These are phyloP conservation scores for Oreonectes daqikongensis DNA, from an alignment of 2,797 vertebrate species.

Conservation along the genomic window DNA sequence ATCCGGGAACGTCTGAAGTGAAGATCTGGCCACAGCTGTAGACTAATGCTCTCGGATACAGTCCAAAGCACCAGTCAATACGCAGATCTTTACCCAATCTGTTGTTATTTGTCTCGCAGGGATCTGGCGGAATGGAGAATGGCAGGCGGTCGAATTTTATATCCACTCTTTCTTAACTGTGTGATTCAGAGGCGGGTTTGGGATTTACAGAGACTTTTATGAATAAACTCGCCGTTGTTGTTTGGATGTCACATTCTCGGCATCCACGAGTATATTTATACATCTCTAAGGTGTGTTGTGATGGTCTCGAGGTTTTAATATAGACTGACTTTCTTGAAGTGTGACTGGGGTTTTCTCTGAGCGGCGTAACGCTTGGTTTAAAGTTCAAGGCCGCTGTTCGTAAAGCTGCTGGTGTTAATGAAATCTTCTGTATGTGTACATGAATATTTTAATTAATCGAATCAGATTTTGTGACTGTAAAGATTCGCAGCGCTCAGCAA, in stretches of 20 bases:
- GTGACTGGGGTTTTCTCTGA: not conserved
- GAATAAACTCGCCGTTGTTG: not conserved
- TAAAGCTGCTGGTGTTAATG: not conserved
- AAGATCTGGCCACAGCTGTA: constrained; percentile 23
- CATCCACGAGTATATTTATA: no score
- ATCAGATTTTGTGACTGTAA: not conserved
- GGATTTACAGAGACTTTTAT: not conserved
- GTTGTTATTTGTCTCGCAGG: constrained; percentile 33
- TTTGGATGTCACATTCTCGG: not conserved
- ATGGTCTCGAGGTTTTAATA: not conserved
- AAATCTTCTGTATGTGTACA: not conserved
- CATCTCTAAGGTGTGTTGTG: not conserved
- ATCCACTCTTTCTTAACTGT: not conserved
- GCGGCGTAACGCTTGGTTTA: not conserved
- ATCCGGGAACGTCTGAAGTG: constrained; percentile 5
- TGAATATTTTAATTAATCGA: not conserved
- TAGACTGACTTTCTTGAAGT: not conserved
- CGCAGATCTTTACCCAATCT: constrained; percentile 39
- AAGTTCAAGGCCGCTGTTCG: not conserved
- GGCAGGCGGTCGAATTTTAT: not conserved
- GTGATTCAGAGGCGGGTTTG: not conserved
- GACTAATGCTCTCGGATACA: constrained; percentile 21
- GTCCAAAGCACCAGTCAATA: constrained; percentile 34
- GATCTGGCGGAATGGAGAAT: not conserved
- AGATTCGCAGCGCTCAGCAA: no score